phyloP scores from a whole-genome alignment of 1,140 invertebrate species.

The Drosophila elegans region DNA sequence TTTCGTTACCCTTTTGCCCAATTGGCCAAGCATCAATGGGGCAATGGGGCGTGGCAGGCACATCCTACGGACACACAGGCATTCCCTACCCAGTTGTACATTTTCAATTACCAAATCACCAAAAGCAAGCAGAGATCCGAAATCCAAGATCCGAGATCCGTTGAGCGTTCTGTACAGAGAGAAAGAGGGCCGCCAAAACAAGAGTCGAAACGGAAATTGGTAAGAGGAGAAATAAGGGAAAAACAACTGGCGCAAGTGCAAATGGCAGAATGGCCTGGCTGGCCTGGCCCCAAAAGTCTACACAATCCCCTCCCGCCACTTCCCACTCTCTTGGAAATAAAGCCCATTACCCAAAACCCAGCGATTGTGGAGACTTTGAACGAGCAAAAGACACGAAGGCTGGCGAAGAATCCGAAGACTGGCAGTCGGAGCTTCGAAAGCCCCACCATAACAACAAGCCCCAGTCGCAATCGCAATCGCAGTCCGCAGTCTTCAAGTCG shows the following conservation, averaged over 20 bases:
- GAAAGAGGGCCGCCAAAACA: conserved; percentile 32
- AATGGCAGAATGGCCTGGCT: conserved; percentile 52
- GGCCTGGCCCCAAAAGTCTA: conserved; percentile 30
- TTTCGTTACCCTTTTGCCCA: conserved; percentile 77
- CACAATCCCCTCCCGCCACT: conserved; percentile 2
- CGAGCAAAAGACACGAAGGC: conserved; percentile 22
- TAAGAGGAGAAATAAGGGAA: conserved; percentile 57
- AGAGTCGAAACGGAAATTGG: conserved; percentile 76
- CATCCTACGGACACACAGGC: conserved; percentile 39
- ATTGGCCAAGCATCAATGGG: conserved; percentile 63
- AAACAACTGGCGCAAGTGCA: conserved; percentile 73
- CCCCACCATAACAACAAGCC: conserved; percentile 33
- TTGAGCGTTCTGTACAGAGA: not conserved
- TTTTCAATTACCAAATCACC: conserved; percentile 76
- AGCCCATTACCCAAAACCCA: not conserved
- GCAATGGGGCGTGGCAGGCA: conserved; percentile 32
- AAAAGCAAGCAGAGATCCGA: conserved; percentile 47
- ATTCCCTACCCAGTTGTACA: conserved; percentile 24
- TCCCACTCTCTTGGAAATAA: too few species aligned
- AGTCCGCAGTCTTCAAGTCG: conserved; percentile 63
- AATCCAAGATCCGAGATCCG: conserved; percentile 33
- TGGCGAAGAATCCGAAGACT: conserved; percentile 8
- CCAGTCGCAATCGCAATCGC: conserved; percentile 38
- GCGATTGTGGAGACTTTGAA: conserved; percentile 30
- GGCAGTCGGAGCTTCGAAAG: conserved; percentile 50